Evolutionary conservation across 2,113 vertebrate genomes (phyloP).

Genomic region (Cromileptes altivelis): DNA sequence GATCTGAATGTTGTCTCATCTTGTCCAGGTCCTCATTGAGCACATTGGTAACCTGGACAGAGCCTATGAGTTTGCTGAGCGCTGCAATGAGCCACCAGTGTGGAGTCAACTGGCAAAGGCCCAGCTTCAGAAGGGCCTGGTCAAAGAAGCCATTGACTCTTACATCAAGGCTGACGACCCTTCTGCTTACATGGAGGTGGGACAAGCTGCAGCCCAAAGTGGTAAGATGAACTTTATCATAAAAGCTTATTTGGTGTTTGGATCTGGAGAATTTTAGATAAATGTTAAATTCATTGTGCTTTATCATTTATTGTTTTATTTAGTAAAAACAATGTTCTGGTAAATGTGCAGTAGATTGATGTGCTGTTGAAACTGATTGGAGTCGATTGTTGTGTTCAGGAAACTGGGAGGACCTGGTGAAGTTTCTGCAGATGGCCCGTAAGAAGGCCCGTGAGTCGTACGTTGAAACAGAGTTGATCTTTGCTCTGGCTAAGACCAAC

Average conservation of each 20-base stretch:
- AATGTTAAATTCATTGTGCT: neutral
- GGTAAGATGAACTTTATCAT: slow-evolving; percentile 81
- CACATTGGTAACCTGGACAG: slow-evolving; percentile 99
- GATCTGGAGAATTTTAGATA: neutral
- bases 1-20: slow-evolving; percentile 4
- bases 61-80: slow-evolving; percentile 98
- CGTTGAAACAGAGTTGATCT: slow-evolving; percentile 97
- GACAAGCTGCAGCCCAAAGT: slow-evolving; percentile 97
- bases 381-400: slow-evolving; percentile 80
- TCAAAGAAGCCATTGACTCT: slow-evolving; percentile 99
- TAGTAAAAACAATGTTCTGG: neutral
- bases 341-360: neutral
- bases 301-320: neutral
- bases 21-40: slow-evolving; percentile 94
- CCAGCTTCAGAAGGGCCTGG: slow-evolving; percentile 97
- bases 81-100: slow-evolving; percentile 98
- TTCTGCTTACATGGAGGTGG: slow-evolving; percentile 99
- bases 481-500: slow-evolving; percentile 98
- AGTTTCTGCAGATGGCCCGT: slow-evolving; percentile 98
- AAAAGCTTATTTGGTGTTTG: neutral
- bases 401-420: slow-evolving; percentile 99
- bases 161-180: slow-evolving; percentile 99
- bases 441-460: slow-evolving; percentile 98
- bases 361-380: slow-evolving; percentile 7
- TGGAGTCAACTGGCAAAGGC: slow-evolving; percentile 99